A percentile compares a stretch with the other conserved stretches of the same genome.
Evolutionary conservation across 2,113 vertebrate species (phyloP).

Genomic region (Fulmarus glacialis): DNA sequence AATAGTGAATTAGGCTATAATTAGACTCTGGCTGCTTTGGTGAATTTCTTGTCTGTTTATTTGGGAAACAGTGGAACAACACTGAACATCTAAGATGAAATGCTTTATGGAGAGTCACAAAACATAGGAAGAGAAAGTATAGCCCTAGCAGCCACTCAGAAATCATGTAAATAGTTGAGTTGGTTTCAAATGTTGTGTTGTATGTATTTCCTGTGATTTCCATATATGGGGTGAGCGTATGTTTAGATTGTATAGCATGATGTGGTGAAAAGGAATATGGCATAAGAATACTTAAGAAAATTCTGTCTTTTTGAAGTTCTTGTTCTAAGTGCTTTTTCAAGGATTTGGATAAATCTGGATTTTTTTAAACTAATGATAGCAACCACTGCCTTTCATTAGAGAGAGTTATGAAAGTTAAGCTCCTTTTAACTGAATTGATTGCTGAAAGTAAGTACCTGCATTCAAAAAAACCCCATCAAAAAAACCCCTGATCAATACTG

Average conservation of each 20-base stretch:
- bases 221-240: rapidly evolving
- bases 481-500: background rate
- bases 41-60: background rate
- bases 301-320: background rate
- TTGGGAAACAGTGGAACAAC: background rate
- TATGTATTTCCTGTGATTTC: background rate
- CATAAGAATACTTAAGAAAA: background rate
- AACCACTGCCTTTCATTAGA: background rate
- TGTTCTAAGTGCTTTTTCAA: background rate
- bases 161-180: background rate
- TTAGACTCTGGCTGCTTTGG: background rate
- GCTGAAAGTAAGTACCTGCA: background rate
- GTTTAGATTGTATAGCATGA: background rate
- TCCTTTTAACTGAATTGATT: background rate
- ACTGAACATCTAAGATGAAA: background rate
- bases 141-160: background rate
- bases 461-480: background rate
- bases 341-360: background rate
- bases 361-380: background rate
- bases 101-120: background rate
- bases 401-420: background rate
- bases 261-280: background rate
- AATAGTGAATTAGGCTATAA: background rate
- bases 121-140: background rate
- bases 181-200: background rate